Evolutionary conservation across 2,888 invertebrate genomes (phyloP), one percentile per base, ranked within the genome.

Genomic region (Ischnura elegans): DNA sequence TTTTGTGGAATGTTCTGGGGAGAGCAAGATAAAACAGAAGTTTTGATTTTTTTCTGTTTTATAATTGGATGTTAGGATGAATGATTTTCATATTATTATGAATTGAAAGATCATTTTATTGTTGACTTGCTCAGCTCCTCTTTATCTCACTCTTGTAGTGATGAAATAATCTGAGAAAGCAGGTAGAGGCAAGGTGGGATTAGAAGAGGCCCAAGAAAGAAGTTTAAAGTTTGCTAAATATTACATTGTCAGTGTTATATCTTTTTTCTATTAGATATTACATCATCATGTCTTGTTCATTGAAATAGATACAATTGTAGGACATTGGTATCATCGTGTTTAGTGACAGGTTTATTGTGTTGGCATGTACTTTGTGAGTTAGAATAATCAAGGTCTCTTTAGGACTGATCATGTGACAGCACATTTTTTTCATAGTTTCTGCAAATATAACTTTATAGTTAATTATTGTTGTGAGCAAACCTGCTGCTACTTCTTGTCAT

Each of bases 261-360:
- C 55, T 90, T 90, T 90, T 85, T 90, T 90, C 90, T 90, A 55
- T 61, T 90, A 90, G 90, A 90, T 90, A 51, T 76, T 43, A 90
- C 61, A 90, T 76, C 55, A 90, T 90, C 90, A 90, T 90, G 90
- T 90, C 90, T 90, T 55, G 90, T 66, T 90, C 90, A 61, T 90
- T 90, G 55, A 90, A 42, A 61, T 90, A 90, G 90, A 45, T 90
- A 90, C 90, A 90, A 90, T 61, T 43, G 55, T 90, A 90, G 90
- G 90, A 90, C 45, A 90, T 90, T 90, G 90, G 61, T 90, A 90
- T 90, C 90, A 90, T 76, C 76, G 76, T 90, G 90, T 90, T 90
- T 90, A 90, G 90, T 90, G 90, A 61, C 90, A 90, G 90, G 90
- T 90, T 90, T 90, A 90, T 90, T 90, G 90, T 90, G 90, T 90